phyloP scores from a whole-genome alignment of 2,888 invertebrate genomes.

The Spilosoma lubricipeda region DNA sequence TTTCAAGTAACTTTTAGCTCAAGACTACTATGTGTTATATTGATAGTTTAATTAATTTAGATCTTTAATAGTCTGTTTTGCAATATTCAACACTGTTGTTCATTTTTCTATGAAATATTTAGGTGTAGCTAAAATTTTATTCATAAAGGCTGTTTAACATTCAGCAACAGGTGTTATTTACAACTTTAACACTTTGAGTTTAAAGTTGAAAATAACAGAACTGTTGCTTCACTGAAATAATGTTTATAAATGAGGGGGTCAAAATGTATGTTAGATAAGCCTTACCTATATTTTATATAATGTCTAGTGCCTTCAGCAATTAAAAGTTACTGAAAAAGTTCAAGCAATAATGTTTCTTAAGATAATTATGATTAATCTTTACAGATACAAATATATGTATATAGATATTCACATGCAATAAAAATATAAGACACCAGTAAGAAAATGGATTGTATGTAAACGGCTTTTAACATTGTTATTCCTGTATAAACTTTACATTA shows the following conservation, averaged over 20 bases:
- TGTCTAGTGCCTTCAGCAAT: neutral
- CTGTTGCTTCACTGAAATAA: no score
- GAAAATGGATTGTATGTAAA: neutral
- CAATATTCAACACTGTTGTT: neutral
- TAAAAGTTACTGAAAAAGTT: neutral
- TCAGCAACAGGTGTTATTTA: no score
- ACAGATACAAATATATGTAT: neutral
- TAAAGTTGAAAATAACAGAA: no score
- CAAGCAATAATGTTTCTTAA: neutral
- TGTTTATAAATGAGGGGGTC: no score
- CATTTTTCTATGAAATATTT: no score
- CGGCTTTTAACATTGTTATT: neutral
- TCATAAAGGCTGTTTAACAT: no score
- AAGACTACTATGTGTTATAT: no score
- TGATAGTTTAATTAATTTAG: no score
- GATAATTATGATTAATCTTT: neutral
- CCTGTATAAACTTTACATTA: neutral
- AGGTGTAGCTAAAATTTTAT: neutral
- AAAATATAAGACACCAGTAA: neutral
- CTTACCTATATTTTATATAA: neutral
- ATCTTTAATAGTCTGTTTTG: neutral
- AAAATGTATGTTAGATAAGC: neutral
- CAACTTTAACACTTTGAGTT: no score
- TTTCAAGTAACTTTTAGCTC: neutral
- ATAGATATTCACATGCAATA: neutral